Base-by-base conservation (phyloP, 2,797 vertebrate genomes). In the Myotis myotis region DNA sequence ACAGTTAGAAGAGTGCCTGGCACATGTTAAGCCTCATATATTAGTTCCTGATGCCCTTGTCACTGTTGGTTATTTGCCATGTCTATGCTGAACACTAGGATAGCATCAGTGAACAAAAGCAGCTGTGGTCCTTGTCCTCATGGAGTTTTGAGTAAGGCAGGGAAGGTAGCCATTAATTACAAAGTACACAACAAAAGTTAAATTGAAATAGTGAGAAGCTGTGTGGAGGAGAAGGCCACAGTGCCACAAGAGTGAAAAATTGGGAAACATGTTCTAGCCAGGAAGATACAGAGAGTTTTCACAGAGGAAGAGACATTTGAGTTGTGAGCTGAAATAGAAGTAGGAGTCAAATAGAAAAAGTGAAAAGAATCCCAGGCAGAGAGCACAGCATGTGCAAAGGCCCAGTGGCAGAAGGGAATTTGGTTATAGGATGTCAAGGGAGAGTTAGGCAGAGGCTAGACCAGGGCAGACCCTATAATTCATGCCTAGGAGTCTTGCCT, bases 61-160 rank as follows among this genome's bases (percentile, higher is more conserved):
- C 64, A 89, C 23, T 83, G 17, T 62, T 91, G 80, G 75, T 91
- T 95, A 79, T 87, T 91, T 89, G 53, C 71, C 83, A 91, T n/a
- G 64, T 74, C 78, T 71, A 33, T 55, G 44, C 70, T 83, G 57
- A 87, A 51, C 68, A 76, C 64, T 71, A 68, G 85, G 88, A 89
- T n/a, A 81, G 30, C 33, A 74, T 36, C 62, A 49, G 44, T 47
- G 41, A 95, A 23, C 62, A 94, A 83, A 96, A 81, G 36, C 38
- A 89, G 68, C 87, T 82, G 57, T 72, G 71, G 75, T 68, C 23
- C 41, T 41, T 89, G 41, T 88, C 82, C 30, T 86, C 5, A 0
- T 74, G 64, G 60, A 89, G 55, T 44, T 74, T 47, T 22, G 62
- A 75, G 28, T 79, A 60, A 28, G 75, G 22, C 30, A n/a, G 41